A percentile compares a stretch with the other conserved stretches of the same genome.
phyloP scores from a whole-genome alignment of 2,888 invertebrate species.

The Nipponacmea schrenckii region DNA sequence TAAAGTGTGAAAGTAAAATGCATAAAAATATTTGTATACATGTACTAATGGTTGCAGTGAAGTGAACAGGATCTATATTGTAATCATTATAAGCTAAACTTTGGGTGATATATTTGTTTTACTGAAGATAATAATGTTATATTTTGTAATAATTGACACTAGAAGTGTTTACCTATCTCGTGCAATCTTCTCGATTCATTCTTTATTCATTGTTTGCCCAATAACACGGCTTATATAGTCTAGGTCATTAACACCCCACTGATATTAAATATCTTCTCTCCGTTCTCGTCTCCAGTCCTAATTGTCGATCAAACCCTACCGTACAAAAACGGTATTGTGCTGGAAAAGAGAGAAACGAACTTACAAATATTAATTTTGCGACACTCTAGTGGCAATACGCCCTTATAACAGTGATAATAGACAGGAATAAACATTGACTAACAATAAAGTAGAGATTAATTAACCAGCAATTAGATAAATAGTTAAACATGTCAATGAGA shows the following conservation, averaged over 20 bases:
- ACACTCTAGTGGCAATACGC: constrained; percentile 8
- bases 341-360: background rate
- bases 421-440: background rate
- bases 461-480: constrained; percentile 6
- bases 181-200: background rate
- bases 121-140: too few species aligned
- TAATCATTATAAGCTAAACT: too few species aligned
- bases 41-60: too few species aligned
- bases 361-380: constrained; percentile 5
- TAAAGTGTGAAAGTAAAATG: too few species aligned
- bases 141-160: too few species aligned
- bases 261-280: background rate
- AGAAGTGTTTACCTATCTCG: too few species aligned
- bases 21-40: too few species aligned
- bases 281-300: constrained; percentile 1
- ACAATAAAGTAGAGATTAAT: constrained; percentile 1
- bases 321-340: background rate
- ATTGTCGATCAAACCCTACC: background rate
- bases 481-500: background rate
- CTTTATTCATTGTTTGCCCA: background rate
- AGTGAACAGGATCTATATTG: too few species aligned
- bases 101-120: too few species aligned
- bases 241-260: background rate
- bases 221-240: background rate
- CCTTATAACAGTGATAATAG: background rate